Conservation (phyloP, 2,888 invertebrate genomes). For the Noctuana brunneofusca region DNA sequence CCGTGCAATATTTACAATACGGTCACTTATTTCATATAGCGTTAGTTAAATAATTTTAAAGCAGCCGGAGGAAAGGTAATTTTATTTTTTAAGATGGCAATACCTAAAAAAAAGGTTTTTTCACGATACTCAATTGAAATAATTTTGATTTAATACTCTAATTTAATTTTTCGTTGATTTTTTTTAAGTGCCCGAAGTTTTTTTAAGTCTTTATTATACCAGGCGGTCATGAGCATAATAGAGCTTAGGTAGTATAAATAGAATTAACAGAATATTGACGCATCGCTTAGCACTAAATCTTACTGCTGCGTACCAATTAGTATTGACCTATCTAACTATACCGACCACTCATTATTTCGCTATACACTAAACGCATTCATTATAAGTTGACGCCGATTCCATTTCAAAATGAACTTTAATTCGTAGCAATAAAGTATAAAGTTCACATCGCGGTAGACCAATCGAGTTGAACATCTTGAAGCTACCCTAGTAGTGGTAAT, state of each 20-base stretch:
- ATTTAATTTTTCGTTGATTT: not conserved
- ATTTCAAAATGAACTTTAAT: constrained; percentile 17
- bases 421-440: constrained; percentile 2
- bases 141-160: too few species aligned
- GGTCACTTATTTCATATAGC: not conserved
- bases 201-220: constrained; percentile 6
- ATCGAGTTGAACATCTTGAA: constrained; percentile 43
- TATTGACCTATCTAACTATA: constrained; percentile 23
- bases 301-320: constrained; percentile 30
- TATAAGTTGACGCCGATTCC: constrained; percentile 12
- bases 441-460: constrained; percentile 9
- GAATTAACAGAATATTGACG: constrained; percentile 31
- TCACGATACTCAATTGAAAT: too few species aligned
- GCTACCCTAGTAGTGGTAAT: constrained; percentile 58
- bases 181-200: too few species aligned
- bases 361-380: constrained; percentile 33
- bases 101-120: too few species aligned
- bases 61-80: too few species aligned
- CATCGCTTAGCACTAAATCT: constrained; percentile 33
- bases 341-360: constrained; percentile 27
- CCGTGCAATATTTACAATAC: constrained; percentile 23
- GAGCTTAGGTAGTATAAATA: constrained; percentile 21
- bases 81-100: too few species aligned
- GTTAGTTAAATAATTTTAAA: too few species aligned
- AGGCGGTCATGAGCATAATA: constrained; percentile 5